Conservation (phyloP, 2,888 invertebrate species). For the Marasmarcha lunaedactyla region DNA sequence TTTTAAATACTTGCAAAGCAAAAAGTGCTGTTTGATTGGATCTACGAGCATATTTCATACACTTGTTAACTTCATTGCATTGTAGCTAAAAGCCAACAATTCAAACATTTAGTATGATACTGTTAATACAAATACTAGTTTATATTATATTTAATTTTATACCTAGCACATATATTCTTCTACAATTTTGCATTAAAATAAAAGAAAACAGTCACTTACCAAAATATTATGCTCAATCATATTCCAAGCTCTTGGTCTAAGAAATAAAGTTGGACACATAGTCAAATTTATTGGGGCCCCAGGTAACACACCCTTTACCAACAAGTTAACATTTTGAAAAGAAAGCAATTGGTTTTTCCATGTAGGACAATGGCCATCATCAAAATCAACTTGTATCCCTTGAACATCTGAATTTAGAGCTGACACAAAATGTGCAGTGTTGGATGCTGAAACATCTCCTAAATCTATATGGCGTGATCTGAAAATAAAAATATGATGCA, state of each 20-base stretch:
- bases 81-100: no score
- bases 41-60: no score
- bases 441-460: constrained; percentile 75
- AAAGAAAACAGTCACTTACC: constrained; percentile 44
- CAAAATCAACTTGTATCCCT: constrained; percentile 76
- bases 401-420: constrained; percentile 68
- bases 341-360: constrained; percentile 77
- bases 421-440: constrained; percentile 65
- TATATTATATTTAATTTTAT: no score
- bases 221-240: constrained; percentile 76
- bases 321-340: constrained; percentile 69
- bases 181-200: no score
- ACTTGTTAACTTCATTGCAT: no score
- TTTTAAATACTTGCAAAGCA: no score
- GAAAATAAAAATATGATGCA: constrained; percentile 11
- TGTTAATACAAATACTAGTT: no score
- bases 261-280: constrained; percentile 72
- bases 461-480: constrained; percentile 73
- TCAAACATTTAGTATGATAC: no score
- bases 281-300: constrained; percentile 60
- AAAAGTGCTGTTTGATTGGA: no score
- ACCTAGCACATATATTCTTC: no score
- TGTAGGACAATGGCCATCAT: constrained; percentile 80
- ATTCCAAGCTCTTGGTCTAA: constrained; percentile 81
- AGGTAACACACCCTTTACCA: constrained; percentile 59